A percentile compares a stretch with the other conserved stretches of the same genome.
Evolutionary conservation across 1,140 invertebrate genomes (phyloP).

Genomic region (Charaxes varanes): DNA sequence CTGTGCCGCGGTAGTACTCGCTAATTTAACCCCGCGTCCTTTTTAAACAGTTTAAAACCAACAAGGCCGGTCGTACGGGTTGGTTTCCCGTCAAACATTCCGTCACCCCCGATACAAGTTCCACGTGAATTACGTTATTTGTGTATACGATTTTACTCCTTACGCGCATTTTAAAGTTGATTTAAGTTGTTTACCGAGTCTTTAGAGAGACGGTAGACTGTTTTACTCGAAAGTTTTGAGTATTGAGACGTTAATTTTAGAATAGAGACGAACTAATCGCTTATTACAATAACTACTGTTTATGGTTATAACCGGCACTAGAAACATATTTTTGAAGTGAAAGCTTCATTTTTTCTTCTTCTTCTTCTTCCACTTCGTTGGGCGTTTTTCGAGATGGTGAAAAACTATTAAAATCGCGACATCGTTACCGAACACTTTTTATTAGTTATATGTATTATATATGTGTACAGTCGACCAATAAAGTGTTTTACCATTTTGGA

Average conservation of each 20-base stretch:
- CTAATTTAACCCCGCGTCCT: slow-evolving; percentile 37
- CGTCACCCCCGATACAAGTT: slow-evolving; percentile 2
- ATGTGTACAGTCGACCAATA: too few relatives aligned
- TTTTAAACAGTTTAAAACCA: slow-evolving; percentile 31
- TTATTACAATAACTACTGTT: slow-evolving; percentile 3
- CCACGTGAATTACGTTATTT: slow-evolving; percentile 2
- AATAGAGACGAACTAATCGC: slow-evolving; percentile 13
- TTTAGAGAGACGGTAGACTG: slow-evolving; percentile 25
- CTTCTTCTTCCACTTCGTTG: too few relatives aligned
- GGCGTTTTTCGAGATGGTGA: too few relatives aligned
- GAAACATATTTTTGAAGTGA: not conserved
- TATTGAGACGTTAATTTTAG: slow-evolving; percentile 22
- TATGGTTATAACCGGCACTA: too few relatives aligned
- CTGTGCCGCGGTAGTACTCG: slow-evolving; percentile 33
- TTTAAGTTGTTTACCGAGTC: slow-evolving; percentile 29
- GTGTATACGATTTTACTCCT: slow-evolving; percentile 14
- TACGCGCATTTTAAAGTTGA: slow-evolving; percentile 18
- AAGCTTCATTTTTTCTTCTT: slow-evolving; percentile 1
- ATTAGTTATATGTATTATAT: too few relatives aligned
- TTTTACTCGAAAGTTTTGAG: slow-evolving; percentile 21
- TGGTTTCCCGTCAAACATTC: slow-evolving; percentile 13
- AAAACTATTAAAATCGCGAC: too few relatives aligned
- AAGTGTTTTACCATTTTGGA: too few relatives aligned
- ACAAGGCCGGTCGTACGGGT: slow-evolving; percentile 25
- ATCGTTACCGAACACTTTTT: too few relatives aligned